Evolutionary conservation across 2,113 vertebrate genomes (phyloP), one percentile per base, ranked within the genome.

Genomic region (Amazona guildingii): DNA sequence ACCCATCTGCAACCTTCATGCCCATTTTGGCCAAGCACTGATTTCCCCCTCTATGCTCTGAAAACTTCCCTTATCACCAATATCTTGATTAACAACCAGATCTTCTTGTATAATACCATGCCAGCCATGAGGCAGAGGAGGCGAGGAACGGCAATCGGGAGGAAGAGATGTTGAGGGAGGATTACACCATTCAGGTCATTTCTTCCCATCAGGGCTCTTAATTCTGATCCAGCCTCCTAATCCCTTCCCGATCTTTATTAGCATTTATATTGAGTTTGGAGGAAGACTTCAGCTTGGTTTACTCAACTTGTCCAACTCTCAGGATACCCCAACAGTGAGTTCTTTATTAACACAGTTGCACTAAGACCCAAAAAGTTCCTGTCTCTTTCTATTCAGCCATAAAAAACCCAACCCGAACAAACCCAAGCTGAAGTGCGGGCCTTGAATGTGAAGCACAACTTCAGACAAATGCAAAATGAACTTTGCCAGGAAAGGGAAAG

Each of bases 41-140:
- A 78, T 68, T 89, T 85, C 63, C 12, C 79, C 6, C 7, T 44
- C 69, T 46, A 3, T 0, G 1, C 46, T 49, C 49, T 33, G 46
- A 88, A 90, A 86, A 88, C 69, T 11, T 27, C 79, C 46, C 69
- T 73, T 69, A 39, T 79, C 84, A 90, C 78, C 90, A 85, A 7
- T 24, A 94, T 69, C 73, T 66, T 81, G 62, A 74, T 93, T 78
- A 94, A 84, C 72, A 83, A 61, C 20, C 33, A 35, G n/a, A 59
- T 37, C 54, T 35, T 73, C 73, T 79, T 3, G 7, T 17, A 63
- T 14, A 76, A 72, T 79, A 90, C 69, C 21, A 31, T 5, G 33
- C 28, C 80, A 49, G 63, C 4, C 0, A 39, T 86, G 52, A 18
- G 17, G 46, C 41, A 44, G 82, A 85, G 70, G 37, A 63, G 55